Evolutionary conservation across 2,888 invertebrate genomes (phyloP), one percentile per base, ranked within the genome.

Genomic region (Caenorhabditis macrosperma): DNA sequence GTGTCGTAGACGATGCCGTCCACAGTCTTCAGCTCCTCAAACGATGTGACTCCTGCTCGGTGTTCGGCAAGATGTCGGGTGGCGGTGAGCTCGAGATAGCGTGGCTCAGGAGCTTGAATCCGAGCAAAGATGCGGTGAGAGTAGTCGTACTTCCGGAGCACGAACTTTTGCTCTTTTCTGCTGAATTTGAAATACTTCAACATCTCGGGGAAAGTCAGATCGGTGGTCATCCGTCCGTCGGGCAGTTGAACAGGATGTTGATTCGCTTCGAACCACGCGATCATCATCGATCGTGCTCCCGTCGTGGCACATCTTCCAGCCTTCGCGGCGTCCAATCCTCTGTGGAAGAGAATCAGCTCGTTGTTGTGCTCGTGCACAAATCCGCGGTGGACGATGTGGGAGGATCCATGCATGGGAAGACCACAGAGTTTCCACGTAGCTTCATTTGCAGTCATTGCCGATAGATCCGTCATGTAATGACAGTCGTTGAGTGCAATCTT

Each of bases 181-280:
- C 41, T 20, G n/a, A 67, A 67, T 1, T 10, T 24, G 20, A 35
- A 68, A 17, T 33, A 68, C 4, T 7, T 2, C 12, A 59, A 38
- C 48, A 68, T 59, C 26, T 59, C 57, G 7, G 57, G 46, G 0
- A 67, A 20, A 1, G 67, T 67, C 1, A 67, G 55, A 44, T 55
- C 57, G 1, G 17, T 48, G 9, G 68, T 35, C n/a, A n/a, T 48
- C 7, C 15, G 6, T 26, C 50, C 59, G 15, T 48, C 15, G 1
- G 10, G n/a, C 20, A 67, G 24, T 1, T 30, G n/a, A 3, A 24
- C 10, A 15, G 46, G 59, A 7, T 46, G 50, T 24, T 12, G 20
- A 6, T 75, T 75, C 2, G 44, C 57, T 57, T 38, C 44, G 33
- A 79, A 79, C 79, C 78, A 79, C 1, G 61, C 78, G 7, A 20